Conservation (phyloP, 2,888 invertebrate genomes). For the Campaea margaritaria region DNA sequence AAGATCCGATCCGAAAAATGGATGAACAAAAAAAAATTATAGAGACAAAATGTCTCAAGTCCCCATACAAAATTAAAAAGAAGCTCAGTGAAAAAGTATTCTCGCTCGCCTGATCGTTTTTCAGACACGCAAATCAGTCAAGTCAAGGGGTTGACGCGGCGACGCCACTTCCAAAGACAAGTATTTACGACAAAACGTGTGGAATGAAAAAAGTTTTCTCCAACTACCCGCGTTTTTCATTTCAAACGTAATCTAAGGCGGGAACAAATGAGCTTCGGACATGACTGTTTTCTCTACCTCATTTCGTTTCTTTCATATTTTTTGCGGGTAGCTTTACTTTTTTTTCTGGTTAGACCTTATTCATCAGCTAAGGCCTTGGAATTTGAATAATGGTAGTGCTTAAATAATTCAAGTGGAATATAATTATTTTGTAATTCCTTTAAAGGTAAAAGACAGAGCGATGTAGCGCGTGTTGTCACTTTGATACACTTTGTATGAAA, state of each 20-base stretch:
- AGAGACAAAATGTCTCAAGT: not conserved
- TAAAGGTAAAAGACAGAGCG: too few species aligned
- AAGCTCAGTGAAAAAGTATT: not conserved
- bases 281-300: slow-evolving; percentile 65
- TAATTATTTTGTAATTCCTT: too few species aligned
- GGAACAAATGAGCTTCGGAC: slow-evolving; percentile 74
- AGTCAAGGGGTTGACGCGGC: slow-evolving; percentile 61
- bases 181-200: slow-evolving; percentile 68
- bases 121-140: slow-evolving; percentile 71
- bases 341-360: not conserved
- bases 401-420: too few species aligned
- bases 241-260: slow-evolving; percentile 77
- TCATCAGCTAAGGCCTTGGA: not conserved
- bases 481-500: too few species aligned
- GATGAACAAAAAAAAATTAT: too few species aligned
- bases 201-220: slow-evolving; percentile 57
- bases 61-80: not conserved
- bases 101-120: slow-evolving; percentile 37
- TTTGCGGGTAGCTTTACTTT: slow-evolving; percentile 52
- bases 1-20: too few species aligned
- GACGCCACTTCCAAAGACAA: slow-evolving; percentile 57
- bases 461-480: too few species aligned
- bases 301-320: slow-evolving; percentile 48
- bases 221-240: slow-evolving; percentile 78
- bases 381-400: too few species aligned